These are phyloP conservation scores for Microcebus tavaratra DNA, from an alignment of 2,113 vertebrate genomes.

Conservation along the genomic window DNA sequence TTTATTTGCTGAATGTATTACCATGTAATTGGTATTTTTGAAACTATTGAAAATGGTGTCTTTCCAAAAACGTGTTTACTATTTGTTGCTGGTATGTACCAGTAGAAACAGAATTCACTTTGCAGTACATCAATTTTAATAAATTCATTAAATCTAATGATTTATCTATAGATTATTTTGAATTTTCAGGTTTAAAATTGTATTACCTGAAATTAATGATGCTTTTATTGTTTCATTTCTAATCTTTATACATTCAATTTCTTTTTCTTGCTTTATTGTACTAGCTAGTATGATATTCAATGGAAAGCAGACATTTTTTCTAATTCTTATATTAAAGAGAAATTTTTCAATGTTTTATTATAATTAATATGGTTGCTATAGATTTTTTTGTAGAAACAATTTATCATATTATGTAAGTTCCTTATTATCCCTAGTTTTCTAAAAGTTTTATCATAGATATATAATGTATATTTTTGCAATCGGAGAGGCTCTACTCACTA, in stretches of 20 bases:
- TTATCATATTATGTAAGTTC: neutral
- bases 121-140: neutral
- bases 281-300: neutral
- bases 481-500: neutral
- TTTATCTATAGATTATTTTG: neutral
- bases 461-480: neutral
- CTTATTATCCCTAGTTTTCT: neutral
- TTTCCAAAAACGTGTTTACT: neutral
- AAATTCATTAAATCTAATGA: neutral
- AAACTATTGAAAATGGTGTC: neutral
- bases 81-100: neutral
- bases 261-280: neutral
- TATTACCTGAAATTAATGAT: neutral
- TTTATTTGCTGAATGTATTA: neutral
- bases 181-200: neutral
- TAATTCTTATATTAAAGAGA: neutral
- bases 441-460: neutral
- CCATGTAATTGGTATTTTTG: neutral
- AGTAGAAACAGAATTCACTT: neutral
- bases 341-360: constrained; percentile 3
- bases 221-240: neutral
- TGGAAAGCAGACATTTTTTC: neutral
- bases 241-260: neutral
- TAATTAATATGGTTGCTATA: neutral
- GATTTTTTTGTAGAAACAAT: neutral